A percentile compares a stretch with the other conserved stretches of the same genome.
Conservation (phyloP, 2,113 vertebrate species). For the Gnathonemus longibarbis region DNA sequence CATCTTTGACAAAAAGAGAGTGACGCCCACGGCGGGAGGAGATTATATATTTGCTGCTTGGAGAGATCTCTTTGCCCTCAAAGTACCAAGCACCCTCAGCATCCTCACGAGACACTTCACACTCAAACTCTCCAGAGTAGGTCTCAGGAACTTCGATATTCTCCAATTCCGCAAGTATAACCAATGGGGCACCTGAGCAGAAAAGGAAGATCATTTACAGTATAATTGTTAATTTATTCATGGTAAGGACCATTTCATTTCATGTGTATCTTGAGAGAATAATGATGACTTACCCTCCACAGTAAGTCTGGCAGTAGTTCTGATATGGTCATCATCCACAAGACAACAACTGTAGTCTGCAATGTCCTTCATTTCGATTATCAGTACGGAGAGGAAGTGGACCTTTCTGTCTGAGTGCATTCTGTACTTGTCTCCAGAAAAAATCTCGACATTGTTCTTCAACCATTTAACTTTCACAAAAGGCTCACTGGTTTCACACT, state of each 20-base stretch:
- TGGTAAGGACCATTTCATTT: neutral
- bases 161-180: constrained; percentile 80
- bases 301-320: constrained; percentile 73
- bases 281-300: constrained; percentile 76
- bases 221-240: neutral
- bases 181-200: constrained; percentile 73
- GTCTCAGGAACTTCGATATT: constrained; percentile 86
- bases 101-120: constrained; percentile 78
- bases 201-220: constrained; percentile 18
- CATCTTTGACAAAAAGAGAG: constrained; percentile 80
- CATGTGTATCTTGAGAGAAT: neutral
- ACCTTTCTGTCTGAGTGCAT: constrained; percentile 96
- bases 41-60: constrained; percentile 72
- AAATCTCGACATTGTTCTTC: constrained; percentile 77
- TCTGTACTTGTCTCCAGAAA: constrained; percentile 86
- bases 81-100: constrained; percentile 87
- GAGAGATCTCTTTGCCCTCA: constrained; percentile 65
- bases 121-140: constrained; percentile 85
- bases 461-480: constrained; percentile 96
- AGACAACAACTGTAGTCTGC: constrained; percentile 78
- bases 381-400: constrained; percentile 87
- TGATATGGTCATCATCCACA: constrained; percentile 72
- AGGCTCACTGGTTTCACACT: constrained; percentile 95
- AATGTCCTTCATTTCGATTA: constrained; percentile 71
- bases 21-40: constrained; percentile 85